phyloP scores from a whole-genome alignment of 2,888 invertebrate genomes.

The Cosmia pyralina region DNA sequence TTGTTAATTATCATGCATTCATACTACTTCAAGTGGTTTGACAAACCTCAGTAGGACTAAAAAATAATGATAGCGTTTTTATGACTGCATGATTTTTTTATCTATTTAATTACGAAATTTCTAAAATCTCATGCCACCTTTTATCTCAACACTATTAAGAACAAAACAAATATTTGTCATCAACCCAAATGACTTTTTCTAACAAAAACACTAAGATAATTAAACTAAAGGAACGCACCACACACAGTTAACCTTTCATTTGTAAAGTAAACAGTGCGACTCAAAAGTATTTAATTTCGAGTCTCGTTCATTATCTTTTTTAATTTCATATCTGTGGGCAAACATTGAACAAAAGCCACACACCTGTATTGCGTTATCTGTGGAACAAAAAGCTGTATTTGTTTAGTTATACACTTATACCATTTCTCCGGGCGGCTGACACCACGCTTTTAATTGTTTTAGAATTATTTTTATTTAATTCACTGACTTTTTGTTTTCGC shows the following conservation, averaged over 20 bases:
- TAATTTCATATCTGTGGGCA: slow-evolving; percentile 77
- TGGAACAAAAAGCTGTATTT: slow-evolving; percentile 74
- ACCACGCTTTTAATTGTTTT: slow-evolving; percentile 52
- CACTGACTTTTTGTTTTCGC: neutral
- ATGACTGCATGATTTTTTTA: neutral
- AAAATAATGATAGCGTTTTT: neutral
- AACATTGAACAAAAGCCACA: slow-evolving; percentile 75
- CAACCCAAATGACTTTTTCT: slow-evolving; percentile 35
- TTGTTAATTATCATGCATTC: neutral
- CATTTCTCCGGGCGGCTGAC: slow-evolving; percentile 55
- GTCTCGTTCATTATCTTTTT: slow-evolving; percentile 75
- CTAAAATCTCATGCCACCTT: neutral
- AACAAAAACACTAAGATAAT: slow-evolving; percentile 53
- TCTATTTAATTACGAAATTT: slow-evolving; percentile 2
- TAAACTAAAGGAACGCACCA: slow-evolving; percentile 53
- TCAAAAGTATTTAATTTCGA: slow-evolving; percentile 72
- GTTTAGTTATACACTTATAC: slow-evolving; percentile 53
- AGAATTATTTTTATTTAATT: slow-evolving; percentile 33
- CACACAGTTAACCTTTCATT: slow-evolving; percentile 63
- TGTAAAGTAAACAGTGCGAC: slow-evolving; percentile 64
- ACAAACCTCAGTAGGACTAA: too few species aligned
- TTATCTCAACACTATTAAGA: slow-evolving; percentile 46
- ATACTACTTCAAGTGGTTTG: neutral
- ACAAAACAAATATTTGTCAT: slow-evolving; percentile 50
- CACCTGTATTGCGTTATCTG: slow-evolving; percentile 67